Percentiles rank a stretch among this genome's conserved stretches.
Evolutionary conservation across 2,888 invertebrate genomes (phyloP).

Genomic region (Pammene aurita): DNA sequence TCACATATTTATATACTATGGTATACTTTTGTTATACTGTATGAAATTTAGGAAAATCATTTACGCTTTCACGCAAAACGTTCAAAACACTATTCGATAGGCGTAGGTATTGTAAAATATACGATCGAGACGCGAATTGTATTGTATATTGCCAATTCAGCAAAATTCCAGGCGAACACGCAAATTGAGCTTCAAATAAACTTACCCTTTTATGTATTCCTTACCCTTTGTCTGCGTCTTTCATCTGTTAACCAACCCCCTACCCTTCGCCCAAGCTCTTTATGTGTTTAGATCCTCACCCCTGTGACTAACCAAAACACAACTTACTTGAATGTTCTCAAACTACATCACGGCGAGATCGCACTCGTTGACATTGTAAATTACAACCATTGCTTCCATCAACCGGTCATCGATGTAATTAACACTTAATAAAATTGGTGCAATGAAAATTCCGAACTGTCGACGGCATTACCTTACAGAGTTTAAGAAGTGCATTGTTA

Average conservation of each 20-base stretch:
- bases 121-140: slow-evolving; percentile 76
- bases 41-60: slow-evolving; percentile 82
- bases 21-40: slow-evolving; percentile 77
- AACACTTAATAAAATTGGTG: slow-evolving; percentile 75
- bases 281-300: slow-evolving; percentile 83
- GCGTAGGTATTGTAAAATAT: slow-evolving; percentile 75
- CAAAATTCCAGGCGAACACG: slow-evolving; percentile 82
- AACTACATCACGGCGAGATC: slow-evolving; percentile 73
- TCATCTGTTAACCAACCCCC: slow-evolving; percentile 87
- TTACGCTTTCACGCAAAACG: slow-evolving; percentile 84
- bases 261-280: slow-evolving; percentile 81
- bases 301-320: slow-evolving; percentile 80
- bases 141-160: slow-evolving; percentile 76
- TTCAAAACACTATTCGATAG: slow-evolving; percentile 77
- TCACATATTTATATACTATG: slow-evolving; percentile 69
- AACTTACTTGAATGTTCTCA: slow-evolving; percentile 78
- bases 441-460: slow-evolving; percentile 57
- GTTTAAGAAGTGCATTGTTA: slow-evolving; percentile 41
- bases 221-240: slow-evolving; percentile 92
- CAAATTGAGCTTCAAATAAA: slow-evolving; percentile 83
- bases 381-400: slow-evolving; percentile 79
- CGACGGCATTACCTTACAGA: slow-evolving; percentile 25
- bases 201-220: slow-evolving; percentile 85
- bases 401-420: slow-evolving; percentile 66
- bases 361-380: slow-evolving; percentile 77